Base-by-base conservation (phyloP, 2,797 vertebrate genomes). In the Lepilemur septentrionalis region DNA sequence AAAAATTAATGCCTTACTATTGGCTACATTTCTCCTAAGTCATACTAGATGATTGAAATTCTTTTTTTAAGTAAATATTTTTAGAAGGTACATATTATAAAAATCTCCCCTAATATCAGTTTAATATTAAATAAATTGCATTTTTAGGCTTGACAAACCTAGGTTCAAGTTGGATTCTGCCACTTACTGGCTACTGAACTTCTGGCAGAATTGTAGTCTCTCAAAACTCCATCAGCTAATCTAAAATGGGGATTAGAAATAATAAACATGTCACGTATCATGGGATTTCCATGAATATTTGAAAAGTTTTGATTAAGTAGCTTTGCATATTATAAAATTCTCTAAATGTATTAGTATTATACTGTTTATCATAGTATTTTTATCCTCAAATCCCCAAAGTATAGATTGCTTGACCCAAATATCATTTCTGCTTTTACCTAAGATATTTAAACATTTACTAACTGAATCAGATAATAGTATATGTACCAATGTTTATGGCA, bases 1-100 rank as follows among this genome's bases (percentile, higher is more conserved):
- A 93, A 93, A 94, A 95, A 69, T 57, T n/a, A 95, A 50, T 89
- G 28, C 32, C 11, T 89, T 91, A 46, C 0, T n/a, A 11, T 59
- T n/a, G 14, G 11, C 3, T 89, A 1, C 50, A 80, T 80, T 61
- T 12, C 48, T 55, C n/a, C 15, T 72, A 80, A 96, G 52, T 96
- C 75, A 84, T 57, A 55, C 0, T 86, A 61, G 13, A 92, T 72
- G 0, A 5, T 65, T n/a, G 4, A 25, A 92, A 14, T 1, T 88
- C 12, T 72, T 78, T 88, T 70, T 43, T 5, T 15, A 85, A 79
- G 23, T 76, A 93, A 91, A 89, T 70, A 55, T 30, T 88, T 89
- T 87, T 80, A 80, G 35, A 69, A 57, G 10, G 41, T 5, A 28
- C 7, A 25, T 79, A 63, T 86, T 80, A 65, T 67, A 89, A 67